phyloP scores from a whole-genome alignment of 2,797 vertebrate genomes.

The Acrocephalus scirpaceus region DNA sequence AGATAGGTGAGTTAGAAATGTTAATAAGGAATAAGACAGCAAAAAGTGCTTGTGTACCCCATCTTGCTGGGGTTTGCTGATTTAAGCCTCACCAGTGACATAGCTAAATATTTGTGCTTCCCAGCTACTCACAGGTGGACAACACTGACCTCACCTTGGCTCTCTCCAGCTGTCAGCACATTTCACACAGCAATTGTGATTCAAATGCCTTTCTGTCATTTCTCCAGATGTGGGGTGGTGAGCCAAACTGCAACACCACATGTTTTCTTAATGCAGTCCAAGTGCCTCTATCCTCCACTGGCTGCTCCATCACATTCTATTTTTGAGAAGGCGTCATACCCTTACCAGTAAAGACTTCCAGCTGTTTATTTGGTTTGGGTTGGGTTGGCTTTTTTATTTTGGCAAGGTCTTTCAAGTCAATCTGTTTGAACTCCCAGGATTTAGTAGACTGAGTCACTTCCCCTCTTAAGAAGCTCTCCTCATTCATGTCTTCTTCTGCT shows the following conservation, averaged over 20 bases:
- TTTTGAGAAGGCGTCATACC: neutral
- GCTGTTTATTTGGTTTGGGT: slow-evolving; percentile 15
- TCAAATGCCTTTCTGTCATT: neutral
- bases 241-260: slow-evolving; percentile 18
- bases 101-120: neutral
- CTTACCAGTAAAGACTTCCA: slow-evolving; percentile 31
- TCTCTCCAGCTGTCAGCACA: slow-evolving; percentile 24
- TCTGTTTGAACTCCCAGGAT: neutral
- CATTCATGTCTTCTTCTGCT: slow-evolving; percentile 17
- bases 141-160: neutral
- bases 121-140: neutral
- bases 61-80: neutral
- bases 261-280: neutral
- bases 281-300: neutral
- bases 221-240: neutral
- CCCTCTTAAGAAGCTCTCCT: neutral
- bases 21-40: neutral
- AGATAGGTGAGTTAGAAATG: slow-evolving; percentile 6
- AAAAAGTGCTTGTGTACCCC: neutral
- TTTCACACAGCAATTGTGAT: neutral
- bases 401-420: slow-evolving; percentile 23
- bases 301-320: neutral
- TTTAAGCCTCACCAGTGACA: neutral
- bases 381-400: neutral
- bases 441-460: slow-evolving; percentile 13